phyloP scores from a whole-genome alignment of 2,888 invertebrate genomes.

The Parochlus steinenii region DNA sequence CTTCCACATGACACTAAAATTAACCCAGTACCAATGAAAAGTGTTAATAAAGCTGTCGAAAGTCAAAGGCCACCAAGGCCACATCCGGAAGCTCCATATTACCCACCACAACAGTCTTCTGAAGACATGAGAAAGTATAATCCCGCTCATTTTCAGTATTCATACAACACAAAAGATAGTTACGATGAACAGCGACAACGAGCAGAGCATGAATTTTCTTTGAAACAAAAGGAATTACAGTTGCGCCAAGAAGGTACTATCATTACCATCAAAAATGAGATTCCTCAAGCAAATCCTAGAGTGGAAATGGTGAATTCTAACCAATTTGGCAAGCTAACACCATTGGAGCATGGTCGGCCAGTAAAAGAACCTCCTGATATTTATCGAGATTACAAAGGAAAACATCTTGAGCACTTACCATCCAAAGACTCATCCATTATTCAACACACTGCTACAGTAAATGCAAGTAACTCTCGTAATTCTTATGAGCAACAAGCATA shows the following conservation, averaged over 20 bases:
- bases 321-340: no score
- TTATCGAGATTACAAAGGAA: slow-evolving; percentile 9
- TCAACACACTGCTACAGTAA: no score
- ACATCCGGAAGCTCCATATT: neutral
- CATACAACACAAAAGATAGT: slow-evolving; percentile 3
- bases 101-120: neutral
- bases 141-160: slow-evolving; percentile 6
- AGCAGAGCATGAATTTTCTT: slow-evolving; percentile 7
- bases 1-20: no score
- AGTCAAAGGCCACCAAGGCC: no score
- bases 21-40: no score
- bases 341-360: no score
- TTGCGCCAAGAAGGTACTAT: slow-evolving; percentile 8
- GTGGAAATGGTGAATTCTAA: no score
- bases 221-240: slow-evolving; percentile 10
- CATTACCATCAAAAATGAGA: slow-evolving; percentile 7
- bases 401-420: slow-evolving; percentile 8
- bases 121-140: slow-evolving; percentile 4
- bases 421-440: no score
- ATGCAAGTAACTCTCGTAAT: no score
- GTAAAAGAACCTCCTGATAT: slow-evolving; percentile 2
- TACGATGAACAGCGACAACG: neutral
- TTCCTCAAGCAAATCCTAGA: neutral
- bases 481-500: neutral
- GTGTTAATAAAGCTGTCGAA: no score